Conservation (phyloP, 2,113 vertebrate species). For the Hemichromis elongatus region DNA sequence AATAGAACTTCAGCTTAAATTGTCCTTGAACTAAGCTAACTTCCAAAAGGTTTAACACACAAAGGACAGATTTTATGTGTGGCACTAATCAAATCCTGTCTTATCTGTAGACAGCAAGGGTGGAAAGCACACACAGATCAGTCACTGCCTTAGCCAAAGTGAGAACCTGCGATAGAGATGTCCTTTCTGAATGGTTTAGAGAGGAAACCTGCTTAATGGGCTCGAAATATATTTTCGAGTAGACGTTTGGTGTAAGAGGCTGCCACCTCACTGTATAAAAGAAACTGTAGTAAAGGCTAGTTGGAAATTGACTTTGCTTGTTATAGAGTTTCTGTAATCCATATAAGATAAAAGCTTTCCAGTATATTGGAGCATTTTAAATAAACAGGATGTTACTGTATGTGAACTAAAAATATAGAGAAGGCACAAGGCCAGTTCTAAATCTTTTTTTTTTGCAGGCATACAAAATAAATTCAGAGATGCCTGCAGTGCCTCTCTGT, state of each 20-base stretch:
- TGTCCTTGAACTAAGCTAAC: conserved; percentile 31
- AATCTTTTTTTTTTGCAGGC: background rate
- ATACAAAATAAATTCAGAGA: background rate
- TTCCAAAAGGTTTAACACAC: conserved; percentile 1
- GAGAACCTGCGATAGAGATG: conserved; percentile 4
- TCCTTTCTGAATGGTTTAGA: conserved; percentile 12
- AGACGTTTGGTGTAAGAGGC: background rate
- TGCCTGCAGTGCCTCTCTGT: background rate
- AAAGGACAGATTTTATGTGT: conserved; percentile 15
- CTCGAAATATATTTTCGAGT: background rate
- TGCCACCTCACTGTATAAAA: background rate
- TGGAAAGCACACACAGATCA: conserved; percentile 10
- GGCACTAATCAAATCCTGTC: conserved; percentile 9
- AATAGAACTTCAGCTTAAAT: background rate
- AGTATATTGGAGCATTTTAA: background rate
- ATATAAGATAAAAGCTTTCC: background rate
- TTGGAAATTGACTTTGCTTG: background rate
- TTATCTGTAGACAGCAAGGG: conserved; percentile 3
- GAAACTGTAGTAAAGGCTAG: background rate
- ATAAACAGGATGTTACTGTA: background rate
- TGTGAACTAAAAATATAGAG: background rate
- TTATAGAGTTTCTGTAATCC: background rate
- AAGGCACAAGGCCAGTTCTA: background rate
- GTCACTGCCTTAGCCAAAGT: conserved; percentile 11
- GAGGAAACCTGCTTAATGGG: background rate